Evolutionary conservation across 2,888 invertebrate species (phyloP).

Genomic region (Zaprionus obscuricornis): DNA sequence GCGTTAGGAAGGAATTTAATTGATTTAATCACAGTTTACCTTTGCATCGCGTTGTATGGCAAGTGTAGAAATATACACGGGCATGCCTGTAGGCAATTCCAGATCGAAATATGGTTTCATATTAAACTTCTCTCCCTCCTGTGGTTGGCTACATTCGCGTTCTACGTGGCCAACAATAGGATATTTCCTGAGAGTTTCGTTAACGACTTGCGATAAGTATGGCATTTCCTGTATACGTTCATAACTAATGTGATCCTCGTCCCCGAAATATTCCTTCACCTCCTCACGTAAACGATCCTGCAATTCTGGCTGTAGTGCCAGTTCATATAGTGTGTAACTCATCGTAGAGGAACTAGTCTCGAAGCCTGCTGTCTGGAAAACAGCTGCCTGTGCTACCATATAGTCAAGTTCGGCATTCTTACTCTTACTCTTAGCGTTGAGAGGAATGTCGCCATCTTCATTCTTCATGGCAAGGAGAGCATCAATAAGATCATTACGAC

Average conservation of each 20-base stretch:
- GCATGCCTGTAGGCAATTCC: slow-evolving; percentile 60
- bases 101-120: slow-evolving; percentile 56
- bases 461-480: slow-evolving; percentile 80
- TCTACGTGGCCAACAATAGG: slow-evolving; percentile 58
- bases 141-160: slow-evolving; percentile 56
- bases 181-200: slow-evolving; percentile 68
- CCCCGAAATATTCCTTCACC: slow-evolving; percentile 64
- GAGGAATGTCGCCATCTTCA: slow-evolving; percentile 20
- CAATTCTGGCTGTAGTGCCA: slow-evolving; percentile 78
- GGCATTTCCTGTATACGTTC: slow-evolving; percentile 80
- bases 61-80: slow-evolving; percentile 61
- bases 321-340: slow-evolving; percentile 80
- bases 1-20: neutral
- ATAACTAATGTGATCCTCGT: slow-evolving; percentile 74
- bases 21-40: slow-evolving; percentile 31
- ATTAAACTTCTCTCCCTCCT: slow-evolving; percentile 46
- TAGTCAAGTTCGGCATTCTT: slow-evolving; percentile 38
- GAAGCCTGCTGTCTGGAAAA: slow-evolving; percentile 75
- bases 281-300: slow-evolving; percentile 82
- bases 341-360: slow-evolving; percentile 80
- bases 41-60: slow-evolving; percentile 67
- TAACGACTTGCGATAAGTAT: slow-evolving; percentile 80
- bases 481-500: slow-evolving; percentile 81
- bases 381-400: slow-evolving; percentile 75
- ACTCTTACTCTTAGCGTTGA: neutral